Evolutionary conservation across 2,113 vertebrate genomes (phyloP).

Genomic region (Trematocara macrostoma): DNA sequence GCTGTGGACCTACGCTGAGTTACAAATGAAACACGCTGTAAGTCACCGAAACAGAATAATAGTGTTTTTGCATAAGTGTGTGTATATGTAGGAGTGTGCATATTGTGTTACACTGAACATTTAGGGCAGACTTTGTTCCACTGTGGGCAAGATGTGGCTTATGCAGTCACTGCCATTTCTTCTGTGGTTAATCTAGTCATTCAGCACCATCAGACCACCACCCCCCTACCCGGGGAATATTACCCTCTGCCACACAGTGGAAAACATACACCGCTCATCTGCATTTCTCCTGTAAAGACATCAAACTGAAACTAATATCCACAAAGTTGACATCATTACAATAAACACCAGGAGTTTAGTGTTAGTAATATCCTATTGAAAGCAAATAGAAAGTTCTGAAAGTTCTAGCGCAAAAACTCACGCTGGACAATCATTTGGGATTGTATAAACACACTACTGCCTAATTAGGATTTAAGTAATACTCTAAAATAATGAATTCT

Average conservation of each 20-base stretch:
- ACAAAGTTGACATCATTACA: slow-evolving; percentile 32
- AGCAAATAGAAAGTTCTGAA: background rate
- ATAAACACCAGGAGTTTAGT: slow-evolving; percentile 16
- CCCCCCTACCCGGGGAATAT: background rate
- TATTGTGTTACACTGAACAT: slow-evolving; percentile 61
- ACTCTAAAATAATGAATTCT: slow-evolving; percentile 3
- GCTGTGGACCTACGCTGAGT: slow-evolving; percentile 4
- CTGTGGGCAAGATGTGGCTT: slow-evolving; percentile 43
- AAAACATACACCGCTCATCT: slow-evolving; percentile 50
- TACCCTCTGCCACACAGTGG: slow-evolving; percentile 43
- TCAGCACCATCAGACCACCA: slow-evolving; percentile 14
- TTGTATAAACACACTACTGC: background rate
- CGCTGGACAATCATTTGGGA: background rate
- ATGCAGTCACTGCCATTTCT: slow-evolving; percentile 51
- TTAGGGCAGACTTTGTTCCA: slow-evolving; percentile 60
- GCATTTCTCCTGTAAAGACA: slow-evolving; percentile 31
- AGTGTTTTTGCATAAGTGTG: slow-evolving; percentile 9
- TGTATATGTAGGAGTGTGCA: background rate
- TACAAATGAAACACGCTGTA: slow-evolving; percentile 66
- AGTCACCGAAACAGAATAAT: slow-evolving; percentile 39
- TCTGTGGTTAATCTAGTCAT: slow-evolving; percentile 54
- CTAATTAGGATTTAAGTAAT: slow-evolving; percentile 22
- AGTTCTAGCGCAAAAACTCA: background rate
- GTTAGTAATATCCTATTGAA: slow-evolving; percentile 8
- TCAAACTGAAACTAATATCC: slow-evolving; percentile 29